Base-by-base conservation (phyloP, 2,113 vertebrate species). In the Malurus alboscapulatus region DNA sequence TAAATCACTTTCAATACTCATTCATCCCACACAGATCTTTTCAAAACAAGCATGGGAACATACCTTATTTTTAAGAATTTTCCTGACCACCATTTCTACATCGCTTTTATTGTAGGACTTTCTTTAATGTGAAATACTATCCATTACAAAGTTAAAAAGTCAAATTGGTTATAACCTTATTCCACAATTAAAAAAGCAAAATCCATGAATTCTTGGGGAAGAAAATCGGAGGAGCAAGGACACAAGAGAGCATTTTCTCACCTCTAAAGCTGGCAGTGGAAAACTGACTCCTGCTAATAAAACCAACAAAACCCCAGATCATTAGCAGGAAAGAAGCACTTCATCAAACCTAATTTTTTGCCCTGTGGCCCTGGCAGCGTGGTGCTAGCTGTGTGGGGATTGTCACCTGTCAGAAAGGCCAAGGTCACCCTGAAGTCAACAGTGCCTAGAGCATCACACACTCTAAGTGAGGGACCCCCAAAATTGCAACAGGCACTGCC, bases 71-170 rank as follows among this genome's bases (percentile, higher is more conserved):
- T 68, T 34, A 47, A 54, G 20, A 75, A 42, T 21, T 16, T 48
- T 47, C 29, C 29, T 75, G 25, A 67, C 18, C 17, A 82, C 19
- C 27, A 38, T 10, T 71, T 74, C 29, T 42, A 19, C 8, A 51
- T 27, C 0, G 0, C 19, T 75, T 82, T 53, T 53, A 20, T 45
- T 45, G 40, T 0, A 53, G n/a, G n/a, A 44, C 14, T 53, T 50
- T 57, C 27, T 76, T 74, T 42, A 42, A 25, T 55, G 53, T 38
- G 17, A 80, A 53, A 12, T 15, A 61, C 29, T 78, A 71, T 12
- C 10, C 26, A 40, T 36, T 79, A 55, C 6, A 29, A 11, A 78
- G 32, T 53, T 66, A 84, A 19, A 71, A 81, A 55, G 11, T 58
- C 22, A 63, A 38, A 74, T 24, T 34, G 3, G 6, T 81, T 71